Base-by-base conservation (phyloP, 2,888 invertebrate genomes). In the Sphaerophoria taeniata region DNA sequence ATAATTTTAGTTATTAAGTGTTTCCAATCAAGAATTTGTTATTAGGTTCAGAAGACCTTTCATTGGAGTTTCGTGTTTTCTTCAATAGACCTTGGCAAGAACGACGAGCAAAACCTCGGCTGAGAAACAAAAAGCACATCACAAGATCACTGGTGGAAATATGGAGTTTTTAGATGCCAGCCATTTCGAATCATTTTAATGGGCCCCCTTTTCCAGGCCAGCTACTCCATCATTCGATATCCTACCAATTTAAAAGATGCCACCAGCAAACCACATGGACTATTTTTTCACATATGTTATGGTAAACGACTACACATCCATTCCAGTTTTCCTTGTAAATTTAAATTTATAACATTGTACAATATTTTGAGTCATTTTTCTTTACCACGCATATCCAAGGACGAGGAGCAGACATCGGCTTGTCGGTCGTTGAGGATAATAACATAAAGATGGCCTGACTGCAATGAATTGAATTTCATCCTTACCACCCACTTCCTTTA, bases 391-490 rank as follows among this genome's bases (percentile, higher is more conserved):
- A 36, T 33, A 56, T 45, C 56, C 45, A 53, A 24, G 36, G 16
- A 51, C 36, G 12, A 51, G 31, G 14, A 6, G 43, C 6, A 6
- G 3, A 9, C 24, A 2, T 24, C 24, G 39, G 39, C 6, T 0
- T 39, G 6, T 11, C 12, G 43, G 3, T 6, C 9, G 43, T 9
- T 11, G 3, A 43, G 9, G 0, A 43, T 9, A 43, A 43, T 9
- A 9, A 12, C 3, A 43, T 39, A 31, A 16, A 36, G n/a, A 33
- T n/a, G 12, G 31, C 9, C n/a, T 16, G 31, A 47, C 47, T 63
- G 63, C 63, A 63, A 53, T 69, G 51, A 69, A 76, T 69, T 69
- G 69, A 60, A 24, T 76, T 69, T 76, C 69, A 60, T 76, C 43
- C 16, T 51, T 33, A 69, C 60, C 2, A 49, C 43, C 16, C 33